Evolutionary conservation across 2,888 invertebrate species (phyloP).

Genomic region (Cantharis lateralis): DNA sequence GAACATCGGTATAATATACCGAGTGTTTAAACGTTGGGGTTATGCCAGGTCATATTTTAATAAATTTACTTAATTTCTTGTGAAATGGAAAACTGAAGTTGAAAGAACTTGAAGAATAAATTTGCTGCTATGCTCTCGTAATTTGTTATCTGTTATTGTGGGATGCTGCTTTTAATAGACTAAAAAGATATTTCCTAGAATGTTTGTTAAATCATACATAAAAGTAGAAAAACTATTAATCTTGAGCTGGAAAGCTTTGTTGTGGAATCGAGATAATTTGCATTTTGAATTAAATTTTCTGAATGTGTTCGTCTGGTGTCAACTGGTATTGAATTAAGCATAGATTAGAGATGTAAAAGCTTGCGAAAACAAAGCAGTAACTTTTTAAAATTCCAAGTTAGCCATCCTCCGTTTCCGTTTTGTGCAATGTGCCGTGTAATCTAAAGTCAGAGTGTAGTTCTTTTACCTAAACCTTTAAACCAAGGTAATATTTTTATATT

Average conservation of each 20-base stretch:
- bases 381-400: constrained; percentile 15
- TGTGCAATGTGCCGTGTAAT: constrained; percentile 8
- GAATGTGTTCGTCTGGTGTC: not conserved
- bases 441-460: constrained; percentile 6
- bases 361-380: constrained; percentile 6
- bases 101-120: not conserved
- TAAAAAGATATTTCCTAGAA: not conserved
- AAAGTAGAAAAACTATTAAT: not conserved
- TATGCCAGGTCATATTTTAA: not conserved
- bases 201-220: not conserved
- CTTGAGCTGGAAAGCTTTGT: not conserved
- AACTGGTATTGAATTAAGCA: not conserved
- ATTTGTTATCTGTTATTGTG: not conserved
- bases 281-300: not conserved
- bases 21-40: not conserved
- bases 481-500: constrained; percentile 12
- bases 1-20: not conserved
- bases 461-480: constrained; percentile 7
- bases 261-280: not conserved
- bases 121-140: not conserved
- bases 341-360: constrained; percentile 4
- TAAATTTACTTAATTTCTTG: not conserved
- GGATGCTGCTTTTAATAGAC: not conserved
- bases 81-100: not conserved
- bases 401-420: constrained; percentile 10